Percentiles rank a stretch among this genome's conserved stretches.
Conservation (phyloP, 2,797 vertebrate species). For the Parauchenoglanis punctatus region DNA sequence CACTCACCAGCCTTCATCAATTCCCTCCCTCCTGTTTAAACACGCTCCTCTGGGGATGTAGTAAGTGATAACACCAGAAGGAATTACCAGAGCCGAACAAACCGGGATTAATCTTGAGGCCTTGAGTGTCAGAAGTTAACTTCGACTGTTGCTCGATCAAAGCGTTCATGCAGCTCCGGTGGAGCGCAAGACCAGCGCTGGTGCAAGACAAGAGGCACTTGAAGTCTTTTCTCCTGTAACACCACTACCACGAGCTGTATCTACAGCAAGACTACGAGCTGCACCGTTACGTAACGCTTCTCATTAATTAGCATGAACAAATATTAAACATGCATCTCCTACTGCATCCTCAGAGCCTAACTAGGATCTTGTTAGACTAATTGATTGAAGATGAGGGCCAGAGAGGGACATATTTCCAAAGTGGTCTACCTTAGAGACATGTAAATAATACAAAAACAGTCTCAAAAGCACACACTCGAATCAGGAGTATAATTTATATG, state of each 20-base stretch:
- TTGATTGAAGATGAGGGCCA: slow-evolving; percentile 60
- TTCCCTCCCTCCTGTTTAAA: slow-evolving; percentile 9
- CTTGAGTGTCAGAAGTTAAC: slow-evolving; percentile 36
- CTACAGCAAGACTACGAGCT: slow-evolving; percentile 55
- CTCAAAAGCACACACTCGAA: slow-evolving; percentile 5
- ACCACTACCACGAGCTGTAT: slow-evolving; percentile 60
- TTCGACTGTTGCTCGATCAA: slow-evolving; percentile 40
- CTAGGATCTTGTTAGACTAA: slow-evolving; percentile 61
- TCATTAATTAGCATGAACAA: slow-evolving; percentile 74
- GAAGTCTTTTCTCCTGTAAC: slow-evolving; percentile 45
- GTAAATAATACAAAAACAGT: slow-evolving; percentile 26
- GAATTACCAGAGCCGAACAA: slow-evolving; percentile 54
- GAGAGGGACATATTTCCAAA: slow-evolving; percentile 28
- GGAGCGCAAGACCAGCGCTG: slow-evolving; percentile 4
- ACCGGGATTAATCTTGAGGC: slow-evolving; percentile 54
- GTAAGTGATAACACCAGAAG: slow-evolving; percentile 29
- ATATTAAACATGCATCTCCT: slow-evolving; percentile 66
- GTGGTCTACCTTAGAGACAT: slow-evolving; percentile 57
- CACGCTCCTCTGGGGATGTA: slow-evolving; percentile 19
- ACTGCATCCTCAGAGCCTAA: slow-evolving; percentile 53
- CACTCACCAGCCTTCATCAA: slow-evolving; percentile 10
- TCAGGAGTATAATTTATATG: slow-evolving; percentile 5
- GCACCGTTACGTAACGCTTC: slow-evolving; percentile 61
- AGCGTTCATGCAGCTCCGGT: slow-evolving; percentile 22
- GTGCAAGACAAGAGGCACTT: background rate